Percentiles rank a stretch among this genome's conserved stretches.
Conservation (phyloP, 1,140 invertebrate genomes). For the Pogonognathellus flavescens region DNA sequence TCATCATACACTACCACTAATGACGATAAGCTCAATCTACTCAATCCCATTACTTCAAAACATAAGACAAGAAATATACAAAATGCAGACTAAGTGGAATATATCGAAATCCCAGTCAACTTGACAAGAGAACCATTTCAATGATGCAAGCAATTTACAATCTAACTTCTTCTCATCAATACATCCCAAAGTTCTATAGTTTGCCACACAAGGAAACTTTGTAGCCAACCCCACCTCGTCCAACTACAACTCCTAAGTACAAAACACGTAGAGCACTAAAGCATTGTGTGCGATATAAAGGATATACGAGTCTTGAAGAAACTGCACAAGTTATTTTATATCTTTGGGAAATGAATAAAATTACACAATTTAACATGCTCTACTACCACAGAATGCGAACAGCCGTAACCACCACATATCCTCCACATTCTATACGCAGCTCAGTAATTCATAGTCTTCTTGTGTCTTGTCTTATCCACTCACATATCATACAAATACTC, state of each 20-base stretch:
- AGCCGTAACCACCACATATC: slow-evolving; percentile 37
- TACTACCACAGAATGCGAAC: slow-evolving; percentile 3
- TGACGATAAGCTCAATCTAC: slow-evolving; percentile 48
- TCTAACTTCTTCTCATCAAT: slow-evolving; percentile 18
- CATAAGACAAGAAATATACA: slow-evolving; percentile 20
- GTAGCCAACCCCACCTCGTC: neutral
- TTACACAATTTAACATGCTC: slow-evolving; percentile 17
- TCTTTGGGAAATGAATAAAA: slow-evolving; percentile 39
- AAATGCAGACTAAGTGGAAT: slow-evolving; percentile 47
- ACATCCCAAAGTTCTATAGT: neutral
- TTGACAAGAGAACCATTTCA: slow-evolving; percentile 22
- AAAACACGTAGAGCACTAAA: neutral
- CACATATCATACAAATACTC: slow-evolving; percentile 35
- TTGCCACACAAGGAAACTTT: neutral
- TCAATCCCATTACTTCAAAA: slow-evolving; percentile 33
- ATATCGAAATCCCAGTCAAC: slow-evolving; percentile 3
- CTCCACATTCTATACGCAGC: neutral
- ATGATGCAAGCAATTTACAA: slow-evolving; percentile 33
- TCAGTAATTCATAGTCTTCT: neutral
- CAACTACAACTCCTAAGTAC: neutral
- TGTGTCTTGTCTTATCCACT: slow-evolving; percentile 40
- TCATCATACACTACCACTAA: slow-evolving; percentile 31
- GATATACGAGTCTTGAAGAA: neutral
- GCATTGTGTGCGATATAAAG: too few relatives aligned
- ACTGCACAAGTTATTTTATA: slow-evolving; percentile 18